Conservation (phyloP, 2,113 vertebrate species). For the Mohoua ochrocephala region DNA sequence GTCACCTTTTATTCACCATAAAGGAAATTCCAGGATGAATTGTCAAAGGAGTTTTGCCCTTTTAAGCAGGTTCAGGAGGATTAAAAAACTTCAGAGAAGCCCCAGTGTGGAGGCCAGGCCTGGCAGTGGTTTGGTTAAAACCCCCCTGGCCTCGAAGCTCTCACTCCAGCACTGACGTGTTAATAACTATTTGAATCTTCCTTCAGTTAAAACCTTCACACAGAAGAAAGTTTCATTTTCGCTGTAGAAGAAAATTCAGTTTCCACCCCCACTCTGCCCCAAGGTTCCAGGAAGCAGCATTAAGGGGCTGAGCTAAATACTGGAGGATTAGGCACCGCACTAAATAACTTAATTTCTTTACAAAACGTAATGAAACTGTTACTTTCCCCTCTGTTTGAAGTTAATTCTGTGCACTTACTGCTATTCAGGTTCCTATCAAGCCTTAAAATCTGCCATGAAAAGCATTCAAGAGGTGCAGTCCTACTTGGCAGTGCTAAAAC, state of each 20-base stretch:
- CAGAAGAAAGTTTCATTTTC: neutral
- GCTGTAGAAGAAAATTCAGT: neutral
- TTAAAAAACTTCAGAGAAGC: neutral
- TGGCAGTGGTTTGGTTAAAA: neutral
- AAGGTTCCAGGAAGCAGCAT: neutral
- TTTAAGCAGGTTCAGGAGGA: neutral
- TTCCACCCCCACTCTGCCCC: neutral
- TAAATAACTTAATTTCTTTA: neutral
- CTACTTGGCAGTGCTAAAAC: neutral
- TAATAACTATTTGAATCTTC: neutral
- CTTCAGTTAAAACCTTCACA: neutral
- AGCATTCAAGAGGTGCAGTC: neutral
- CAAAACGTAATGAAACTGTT: neutral
- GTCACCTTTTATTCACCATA: conserved; percentile 12
- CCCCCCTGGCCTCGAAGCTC: neutral
- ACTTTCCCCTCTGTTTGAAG: neutral
- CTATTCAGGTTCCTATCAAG: neutral
- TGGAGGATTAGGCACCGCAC: neutral
- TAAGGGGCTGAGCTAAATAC: neutral
- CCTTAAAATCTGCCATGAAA: neutral
- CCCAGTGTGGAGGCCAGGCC: neutral
- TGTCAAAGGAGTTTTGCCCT: neutral
- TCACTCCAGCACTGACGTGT: neutral
- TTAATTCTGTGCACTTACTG: neutral
- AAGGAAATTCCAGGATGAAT: neutral